phyloP scores from a whole-genome alignment of 2,888 invertebrate species.

The Phorcus lineatus region DNA sequence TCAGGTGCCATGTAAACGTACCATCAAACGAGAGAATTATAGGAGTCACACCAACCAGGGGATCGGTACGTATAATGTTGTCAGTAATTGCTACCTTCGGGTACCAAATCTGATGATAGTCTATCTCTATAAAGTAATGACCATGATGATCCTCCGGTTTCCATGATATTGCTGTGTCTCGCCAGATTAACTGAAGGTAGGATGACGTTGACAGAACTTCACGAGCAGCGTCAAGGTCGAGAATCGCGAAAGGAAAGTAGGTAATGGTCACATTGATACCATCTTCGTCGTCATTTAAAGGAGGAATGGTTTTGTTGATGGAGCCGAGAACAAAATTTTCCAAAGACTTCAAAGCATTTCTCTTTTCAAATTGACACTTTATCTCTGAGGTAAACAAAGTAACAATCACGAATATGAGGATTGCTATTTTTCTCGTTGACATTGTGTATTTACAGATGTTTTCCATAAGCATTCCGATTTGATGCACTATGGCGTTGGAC shows the following conservation, averaged over 20 bases:
- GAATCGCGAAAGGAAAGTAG: neutral
- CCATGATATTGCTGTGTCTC: neutral
- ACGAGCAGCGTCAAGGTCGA: neutral
- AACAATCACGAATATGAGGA: too few relatives aligned
- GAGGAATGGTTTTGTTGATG: neutral
- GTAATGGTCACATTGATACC: neutral
- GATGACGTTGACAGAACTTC: neutral
- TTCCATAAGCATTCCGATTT: too few relatives aligned
- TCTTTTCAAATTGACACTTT: too few relatives aligned
- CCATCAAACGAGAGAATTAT: neutral
- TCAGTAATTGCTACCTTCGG: neutral
- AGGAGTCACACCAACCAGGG: neutral
- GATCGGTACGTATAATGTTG: neutral
- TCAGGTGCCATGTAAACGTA: neutral
- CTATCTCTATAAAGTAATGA: neutral
- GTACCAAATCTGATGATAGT: neutral
- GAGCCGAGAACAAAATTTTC: too few relatives aligned
- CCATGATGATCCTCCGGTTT: neutral
- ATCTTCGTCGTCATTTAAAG: neutral
- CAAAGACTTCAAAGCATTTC: too few relatives aligned
- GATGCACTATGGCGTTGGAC: too few relatives aligned
- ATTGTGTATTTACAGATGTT: too few relatives aligned
- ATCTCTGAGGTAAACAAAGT: too few relatives aligned
- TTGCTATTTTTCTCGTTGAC: too few relatives aligned
- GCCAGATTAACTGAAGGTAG: neutral